phyloP scores from a whole-genome alignment of 1,140 invertebrate genomes.

The Amyelois transitella region DNA sequence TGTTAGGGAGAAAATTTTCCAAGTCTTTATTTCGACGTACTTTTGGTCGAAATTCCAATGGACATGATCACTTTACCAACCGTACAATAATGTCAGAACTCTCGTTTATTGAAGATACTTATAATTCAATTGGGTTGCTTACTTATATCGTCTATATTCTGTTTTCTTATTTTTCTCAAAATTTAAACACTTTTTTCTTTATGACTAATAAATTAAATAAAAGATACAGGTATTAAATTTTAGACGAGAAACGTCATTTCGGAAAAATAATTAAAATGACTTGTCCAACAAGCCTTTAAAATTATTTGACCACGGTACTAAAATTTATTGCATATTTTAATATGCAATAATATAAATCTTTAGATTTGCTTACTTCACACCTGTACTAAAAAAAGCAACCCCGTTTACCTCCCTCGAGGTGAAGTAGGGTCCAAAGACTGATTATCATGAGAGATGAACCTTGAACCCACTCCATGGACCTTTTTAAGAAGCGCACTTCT shows the following conservation, averaged over 20 bases:
- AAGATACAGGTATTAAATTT: too few species aligned
- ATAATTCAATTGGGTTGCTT: not conserved
- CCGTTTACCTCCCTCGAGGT: constrained; percentile 43
- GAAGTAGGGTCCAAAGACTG: constrained; percentile 32
- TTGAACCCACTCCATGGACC: constrained; percentile 29
- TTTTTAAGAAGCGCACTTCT: constrained; percentile 43
- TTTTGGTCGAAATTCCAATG: not conserved
- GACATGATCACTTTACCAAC: not conserved
- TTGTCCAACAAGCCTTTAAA: too few species aligned
- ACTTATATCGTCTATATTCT: not conserved
- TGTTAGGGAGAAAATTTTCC: constrained; percentile 21
- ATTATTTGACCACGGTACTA: too few species aligned
- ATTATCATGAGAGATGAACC: constrained; percentile 43
- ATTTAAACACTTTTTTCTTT: too few species aligned
- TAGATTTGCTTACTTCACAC: constrained; percentile 1
- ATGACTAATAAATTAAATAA: too few species aligned
- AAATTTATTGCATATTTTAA: too few species aligned
- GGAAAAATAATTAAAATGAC: too few species aligned
- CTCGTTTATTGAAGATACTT: not conserved
- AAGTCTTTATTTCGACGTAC: constrained; percentile 4
- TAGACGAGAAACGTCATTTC: too few species aligned
- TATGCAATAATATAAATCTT: too few species aligned
- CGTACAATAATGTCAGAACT: not conserved
- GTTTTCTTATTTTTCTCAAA: too few species aligned
- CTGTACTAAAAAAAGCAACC: constrained; percentile 12